A percentile compares a stretch with the other conserved stretches of the same genome.
Conservation (phyloP, 1,140 invertebrate genomes). For the Ridgeia piscesae region DNA sequence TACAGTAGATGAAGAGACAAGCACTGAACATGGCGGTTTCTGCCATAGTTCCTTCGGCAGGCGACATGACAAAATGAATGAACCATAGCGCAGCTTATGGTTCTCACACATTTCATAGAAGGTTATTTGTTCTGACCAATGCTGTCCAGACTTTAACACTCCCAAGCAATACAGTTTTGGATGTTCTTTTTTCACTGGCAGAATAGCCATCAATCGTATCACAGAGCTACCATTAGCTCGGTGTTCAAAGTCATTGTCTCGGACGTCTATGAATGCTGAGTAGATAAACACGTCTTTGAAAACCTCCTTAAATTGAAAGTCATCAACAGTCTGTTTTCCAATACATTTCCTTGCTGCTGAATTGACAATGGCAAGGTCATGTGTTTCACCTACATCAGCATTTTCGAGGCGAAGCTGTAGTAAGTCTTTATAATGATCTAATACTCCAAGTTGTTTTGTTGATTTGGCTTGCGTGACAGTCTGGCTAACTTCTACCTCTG, state of each 20-base stretch:
- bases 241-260: conserved; percentile 30
- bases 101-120: conserved; percentile 29
- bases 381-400: neutral
- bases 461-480: neutral
- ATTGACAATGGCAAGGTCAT: neutral
- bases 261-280: conserved; percentile 27
- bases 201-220: conserved; percentile 27
- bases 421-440: neutral
- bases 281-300: conserved; percentile 7
- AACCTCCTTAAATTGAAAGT: neutral
- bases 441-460: neutral
- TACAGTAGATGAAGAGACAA: neutral
- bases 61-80: conserved; percentile 47
- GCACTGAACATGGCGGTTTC: conserved; percentile 21
- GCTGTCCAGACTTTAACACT: neutral
- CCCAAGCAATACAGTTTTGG: neutral
- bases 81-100: conserved; percentile 34
- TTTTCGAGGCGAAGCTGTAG: neutral
- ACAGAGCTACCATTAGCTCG: conserved; percentile 16
- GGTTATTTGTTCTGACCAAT: neutral
- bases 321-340: neutral
- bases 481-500: neutral
- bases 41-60: conserved; percentile 32
- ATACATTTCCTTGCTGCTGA: neutral
- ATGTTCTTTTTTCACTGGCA: neutral